Percentiles rank a stretch among this genome's conserved stretches.
These are phyloP conservation scores for Meriones psammophilus DNA, from an alignment of 2,797 vertebrate species.

Conservation along the genomic window DNA sequence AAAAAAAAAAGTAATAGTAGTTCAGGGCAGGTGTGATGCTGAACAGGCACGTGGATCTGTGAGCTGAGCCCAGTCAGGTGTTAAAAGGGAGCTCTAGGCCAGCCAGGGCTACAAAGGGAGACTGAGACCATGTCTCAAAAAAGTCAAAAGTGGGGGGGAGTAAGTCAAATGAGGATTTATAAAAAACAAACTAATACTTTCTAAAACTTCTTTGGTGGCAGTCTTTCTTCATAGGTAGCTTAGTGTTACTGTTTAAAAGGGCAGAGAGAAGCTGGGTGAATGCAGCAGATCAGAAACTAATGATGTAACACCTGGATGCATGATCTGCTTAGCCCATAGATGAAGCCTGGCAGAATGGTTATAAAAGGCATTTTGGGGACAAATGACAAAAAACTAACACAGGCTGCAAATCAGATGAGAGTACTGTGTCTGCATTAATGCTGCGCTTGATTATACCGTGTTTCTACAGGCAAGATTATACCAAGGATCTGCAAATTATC, in stretches of 20 bases:
- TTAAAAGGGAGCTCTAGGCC: not conserved
- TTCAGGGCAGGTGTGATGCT: not conserved
- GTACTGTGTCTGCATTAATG: not conserved
- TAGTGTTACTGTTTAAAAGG: not conserved
- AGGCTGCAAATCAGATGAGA: not conserved
- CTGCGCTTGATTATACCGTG: not conserved
- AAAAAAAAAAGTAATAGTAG: not conserved
- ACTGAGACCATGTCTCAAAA: not conserved
- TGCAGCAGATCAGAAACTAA: not conserved
- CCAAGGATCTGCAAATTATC: not conserved
- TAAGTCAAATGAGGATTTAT: constrained; percentile 36
- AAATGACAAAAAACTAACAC: constrained; percentile 14
- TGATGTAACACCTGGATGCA: not conserved
- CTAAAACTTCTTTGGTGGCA: not conserved
- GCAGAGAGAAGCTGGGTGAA: not conserved
- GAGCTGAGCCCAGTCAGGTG: not conserved
- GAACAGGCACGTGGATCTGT: too few relatives aligned
- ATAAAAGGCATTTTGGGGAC: not conserved
- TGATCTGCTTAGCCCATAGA: not conserved
- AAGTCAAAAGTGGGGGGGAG: not conserved
- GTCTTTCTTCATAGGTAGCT: not conserved
- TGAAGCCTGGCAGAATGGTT: not conserved
- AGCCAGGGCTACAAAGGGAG: not conserved
- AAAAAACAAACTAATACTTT: not conserved
- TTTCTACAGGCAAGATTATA: not conserved